These are phyloP conservation scores for Ophion ventricosus DNA, from an alignment of 2,888 invertebrate species.

Conservation along the genomic window DNA sequence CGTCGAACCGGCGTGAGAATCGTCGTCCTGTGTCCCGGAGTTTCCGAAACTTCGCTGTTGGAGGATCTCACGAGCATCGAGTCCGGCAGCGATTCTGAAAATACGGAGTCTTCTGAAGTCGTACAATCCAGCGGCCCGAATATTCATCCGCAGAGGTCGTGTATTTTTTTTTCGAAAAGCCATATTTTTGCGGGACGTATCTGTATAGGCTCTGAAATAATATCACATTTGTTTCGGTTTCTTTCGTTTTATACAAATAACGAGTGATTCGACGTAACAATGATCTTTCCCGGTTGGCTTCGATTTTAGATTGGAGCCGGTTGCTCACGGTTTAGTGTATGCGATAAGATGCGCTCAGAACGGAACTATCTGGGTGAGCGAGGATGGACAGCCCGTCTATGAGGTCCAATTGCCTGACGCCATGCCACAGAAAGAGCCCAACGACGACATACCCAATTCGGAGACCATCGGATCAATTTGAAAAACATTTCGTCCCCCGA, in stretches of 20 bases:
- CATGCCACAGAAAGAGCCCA: conserved; percentile 69
- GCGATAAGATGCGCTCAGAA: conserved; percentile 79
- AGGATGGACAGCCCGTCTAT: conserved; percentile 79
- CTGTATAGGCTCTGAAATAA: too few relatives aligned
- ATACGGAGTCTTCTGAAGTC: conserved; percentile 21
- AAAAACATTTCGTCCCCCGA: neutral
- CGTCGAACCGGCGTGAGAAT: conserved; percentile 79
- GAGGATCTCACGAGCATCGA: conserved; percentile 66
- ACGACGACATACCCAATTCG: conserved; percentile 44
- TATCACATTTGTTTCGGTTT: too few relatives aligned
- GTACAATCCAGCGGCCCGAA: conserved; percentile 34
- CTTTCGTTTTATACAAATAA: too few relatives aligned
- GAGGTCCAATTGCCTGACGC: conserved; percentile 77
- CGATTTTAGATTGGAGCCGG: conserved; percentile 74
- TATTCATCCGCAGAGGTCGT: conserved; percentile 73
- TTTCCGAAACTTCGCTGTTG: conserved; percentile 70
- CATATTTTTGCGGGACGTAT: neutral
- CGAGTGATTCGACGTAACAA: too few relatives aligned
- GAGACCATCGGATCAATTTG: conserved; percentile 33
- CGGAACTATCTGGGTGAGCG: conserved; percentile 80
- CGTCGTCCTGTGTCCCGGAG: conserved; percentile 78
- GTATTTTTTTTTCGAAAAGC: neutral
- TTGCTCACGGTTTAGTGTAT: conserved; percentile 79
- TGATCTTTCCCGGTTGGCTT: conserved; percentile 33
- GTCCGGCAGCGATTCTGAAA: conserved; percentile 57